Base-by-base conservation (phyloP, 2,888 invertebrate species). In the Drosophila nr. fundita region DNA sequence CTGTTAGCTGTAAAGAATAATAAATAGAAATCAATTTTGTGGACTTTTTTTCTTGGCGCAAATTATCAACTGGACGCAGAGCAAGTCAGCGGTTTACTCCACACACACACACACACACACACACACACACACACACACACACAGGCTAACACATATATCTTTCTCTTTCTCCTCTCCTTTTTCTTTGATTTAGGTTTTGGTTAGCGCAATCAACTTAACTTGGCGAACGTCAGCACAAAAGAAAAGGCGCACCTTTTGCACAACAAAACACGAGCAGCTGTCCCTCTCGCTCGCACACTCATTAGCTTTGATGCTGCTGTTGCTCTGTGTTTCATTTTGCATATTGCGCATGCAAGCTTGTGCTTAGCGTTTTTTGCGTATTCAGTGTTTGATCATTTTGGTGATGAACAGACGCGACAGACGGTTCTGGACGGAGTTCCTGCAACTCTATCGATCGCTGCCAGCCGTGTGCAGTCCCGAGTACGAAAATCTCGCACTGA, bases 281-380 rank as follows among this genome's bases (percentile, higher is more conserved):
- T 48, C 24, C 24, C 24, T 49, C 32, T 68, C 29, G 29, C 38
- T 59, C 7, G 59, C 59, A 64, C 30, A 32, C 27, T 59, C 59
- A 50, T 55, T 55, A 21, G 18, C 21, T 45, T 36, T 36, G 10
- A 34, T 36, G 38, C 32, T 30, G 15, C n/a, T 29, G 40, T 15
- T 38, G n/a, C n/a, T 48, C 55, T 29, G 21, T 15, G 13, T 36
- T 18, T 49, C 49, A 42, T 48, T 55, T 60, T 66, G 48, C 53
- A 67, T 76, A 63, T 81, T 81, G 80, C 80, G 80, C 80, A 80
- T 80, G 71, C 83, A 81, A 83, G 78, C 71, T 81, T 81, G 83
- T 48, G 68, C 80, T 73, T 24, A 49, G 80, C 68, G 24, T 42
- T 42, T 11, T 40, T 40, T 34, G 10, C 21, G 30, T 40, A n/a